Base-by-base conservation (phyloP, 2,797 vertebrate genomes). In the Acipenser transmontanus region DNA sequence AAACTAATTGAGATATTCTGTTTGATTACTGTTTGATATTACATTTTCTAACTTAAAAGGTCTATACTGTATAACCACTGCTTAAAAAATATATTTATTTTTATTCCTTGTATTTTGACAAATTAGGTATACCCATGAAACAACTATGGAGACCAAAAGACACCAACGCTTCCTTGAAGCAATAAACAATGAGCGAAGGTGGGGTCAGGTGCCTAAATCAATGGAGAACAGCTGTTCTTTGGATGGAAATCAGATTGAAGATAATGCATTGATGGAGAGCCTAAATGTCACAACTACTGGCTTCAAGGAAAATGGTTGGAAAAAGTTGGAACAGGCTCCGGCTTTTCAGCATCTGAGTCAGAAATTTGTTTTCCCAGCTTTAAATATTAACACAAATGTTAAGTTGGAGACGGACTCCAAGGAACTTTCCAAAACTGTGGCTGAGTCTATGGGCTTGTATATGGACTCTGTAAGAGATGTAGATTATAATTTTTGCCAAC, bases 81-180 rank as follows among this genome's bases (percentile, higher is more conserved):
- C 34, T 34, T 1, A 17, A 17, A 17, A 17, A 1, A 34, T 34
- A 34, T 34, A 34, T 34, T 34, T 34, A 34, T 34, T 34, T 34
- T 34, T 34, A 34, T 34, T 34, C 34, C 34, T 34, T 34, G 34
- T 34, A 34, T 34, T 34, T 34, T 34, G 34, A 34, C 34, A 34
- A 34, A 34, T 64, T 78, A 90, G 90, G 82, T 83, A 71, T 83
- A 76, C 87, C 87, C 79, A 87, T 90, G 86, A 89, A 77, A 80
- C 86, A 96, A 92, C 83, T 80, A 98, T 98, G 96, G 96, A 98
- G 88, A 94, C 95, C 86, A 97, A 98, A 94, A 95, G 93, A 92
- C 98, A 95, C 91, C 91, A 91, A 91, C 94, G 90, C 89, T 95
- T 92, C 86, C 89, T 93, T 80, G 93, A 98, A 88, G 93, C 91